Conservation (phyloP, 2,113 vertebrate genomes). For the Rhineura floridana region DNA sequence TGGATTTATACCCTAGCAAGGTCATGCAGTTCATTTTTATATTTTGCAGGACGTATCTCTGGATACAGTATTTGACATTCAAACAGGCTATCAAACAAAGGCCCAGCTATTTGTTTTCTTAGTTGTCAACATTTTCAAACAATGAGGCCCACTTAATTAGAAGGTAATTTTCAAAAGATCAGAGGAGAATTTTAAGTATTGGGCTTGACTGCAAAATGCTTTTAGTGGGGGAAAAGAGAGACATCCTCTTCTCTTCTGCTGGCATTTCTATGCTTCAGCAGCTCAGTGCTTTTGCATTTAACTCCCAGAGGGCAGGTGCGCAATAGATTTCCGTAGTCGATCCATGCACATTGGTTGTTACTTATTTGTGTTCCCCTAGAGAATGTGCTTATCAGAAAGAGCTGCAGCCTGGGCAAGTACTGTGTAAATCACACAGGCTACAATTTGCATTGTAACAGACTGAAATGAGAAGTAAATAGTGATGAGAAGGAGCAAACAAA, state of each 20-base stretch:
- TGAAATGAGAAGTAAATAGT: conserved; percentile 13
- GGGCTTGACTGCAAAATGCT: not conserved
- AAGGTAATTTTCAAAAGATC: conserved; percentile 38
- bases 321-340: conserved; percentile 49
- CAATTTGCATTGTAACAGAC: not conserved
- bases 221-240: conserved; percentile 15
- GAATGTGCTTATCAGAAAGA: conserved; percentile 40
- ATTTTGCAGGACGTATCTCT: not conserved
- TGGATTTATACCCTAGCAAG: conserved; percentile 10
- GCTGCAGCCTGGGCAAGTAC: conserved; percentile 31
- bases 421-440: conserved; percentile 7
- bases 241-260: conserved; percentile 41
- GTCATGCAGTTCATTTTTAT: not conserved
- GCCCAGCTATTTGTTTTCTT: not conserved
- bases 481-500: not conserved
- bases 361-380: conserved; percentile 36
- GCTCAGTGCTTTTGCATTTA: conserved; percentile 12
- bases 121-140: conserved; percentile 25
- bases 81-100: conserved; percentile 17
- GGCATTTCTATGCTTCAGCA: conserved; percentile 24
- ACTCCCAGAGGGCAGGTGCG: conserved; percentile 1
- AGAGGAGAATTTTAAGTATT: conserved; percentile 36
- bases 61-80: not conserved
- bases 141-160: conserved; percentile 52
- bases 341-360: conserved; percentile 32